Conservation (phyloP, 2,888 invertebrate species). For the Spilarctia lutea region DNA sequence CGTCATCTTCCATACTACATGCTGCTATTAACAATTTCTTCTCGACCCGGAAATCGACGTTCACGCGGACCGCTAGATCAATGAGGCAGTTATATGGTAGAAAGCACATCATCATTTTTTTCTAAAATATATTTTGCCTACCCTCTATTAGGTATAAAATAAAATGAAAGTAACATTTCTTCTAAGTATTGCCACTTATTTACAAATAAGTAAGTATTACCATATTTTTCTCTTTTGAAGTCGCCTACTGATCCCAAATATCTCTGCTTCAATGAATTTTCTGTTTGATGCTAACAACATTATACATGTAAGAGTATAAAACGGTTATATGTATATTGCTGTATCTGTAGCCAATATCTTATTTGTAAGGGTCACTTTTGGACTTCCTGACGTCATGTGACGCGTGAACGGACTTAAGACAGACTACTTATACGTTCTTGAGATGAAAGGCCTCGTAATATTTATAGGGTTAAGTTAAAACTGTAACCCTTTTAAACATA, state of each 20-base stretch:
- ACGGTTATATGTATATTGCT: not conserved
- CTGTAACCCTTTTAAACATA: not conserved
- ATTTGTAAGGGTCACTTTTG: conserved; percentile 35
- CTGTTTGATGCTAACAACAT: conserved; percentile 24
- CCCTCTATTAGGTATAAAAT: not conserved
- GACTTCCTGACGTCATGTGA: conserved; percentile 18
- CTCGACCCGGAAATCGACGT: too few species aligned
- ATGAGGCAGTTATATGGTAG: too few species aligned
- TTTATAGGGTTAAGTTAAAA: not conserved
- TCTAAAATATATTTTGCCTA: not conserved
- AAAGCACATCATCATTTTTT: not conserved
- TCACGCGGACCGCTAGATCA: too few species aligned
- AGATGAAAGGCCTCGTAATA: conserved; percentile 7
- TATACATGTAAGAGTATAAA: conserved; percentile 27
- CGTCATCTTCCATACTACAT: too few species aligned
- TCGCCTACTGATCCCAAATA: conserved; percentile 24
- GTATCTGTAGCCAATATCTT: conserved; percentile 35
- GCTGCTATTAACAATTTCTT: too few species aligned
- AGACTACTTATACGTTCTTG: conserved; percentile 20
- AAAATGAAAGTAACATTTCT: not conserved
- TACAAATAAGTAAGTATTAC: conserved; percentile 5
- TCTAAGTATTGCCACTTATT: conserved; percentile 5
- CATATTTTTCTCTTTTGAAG: conserved; percentile 16
- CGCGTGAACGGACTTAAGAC: conserved; percentile 19
- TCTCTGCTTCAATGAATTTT: conserved; percentile 30